These are phyloP conservation scores for Thalassarche chlororhynchos DNA, from an alignment of 2,113 vertebrate genomes.

Conservation along the genomic window DNA sequence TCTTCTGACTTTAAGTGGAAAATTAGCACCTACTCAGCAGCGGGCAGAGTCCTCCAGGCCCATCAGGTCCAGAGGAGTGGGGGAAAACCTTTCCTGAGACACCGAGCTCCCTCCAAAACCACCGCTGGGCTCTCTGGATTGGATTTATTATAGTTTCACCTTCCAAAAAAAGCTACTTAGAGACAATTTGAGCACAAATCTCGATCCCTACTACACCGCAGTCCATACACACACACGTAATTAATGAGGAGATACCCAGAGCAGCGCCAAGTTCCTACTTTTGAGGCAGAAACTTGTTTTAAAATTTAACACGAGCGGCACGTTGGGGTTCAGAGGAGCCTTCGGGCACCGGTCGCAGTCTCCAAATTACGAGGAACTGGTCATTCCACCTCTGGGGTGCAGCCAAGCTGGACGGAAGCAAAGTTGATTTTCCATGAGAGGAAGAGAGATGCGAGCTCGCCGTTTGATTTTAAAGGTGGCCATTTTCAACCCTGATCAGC, in stretches of 20 bases:
- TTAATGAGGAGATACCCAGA: rapidly evolving
- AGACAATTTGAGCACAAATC: neutral
- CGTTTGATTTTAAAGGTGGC: rapidly evolving
- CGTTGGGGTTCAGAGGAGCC: neutral
- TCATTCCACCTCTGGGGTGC: rapidly evolving
- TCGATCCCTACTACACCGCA: rapidly evolving
- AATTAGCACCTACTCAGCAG: neutral
- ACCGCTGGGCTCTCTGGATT: rapidly evolving
- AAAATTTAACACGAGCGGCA: rapidly evolving
- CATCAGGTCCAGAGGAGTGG: rapidly evolving
- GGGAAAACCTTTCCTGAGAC: rapidly evolving
- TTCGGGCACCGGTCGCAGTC: rapidly evolving
- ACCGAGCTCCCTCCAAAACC: neutral
- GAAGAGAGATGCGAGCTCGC: neutral
- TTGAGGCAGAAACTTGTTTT: neutral
- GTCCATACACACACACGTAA: rapidly evolving
- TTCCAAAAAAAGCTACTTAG: neutral
- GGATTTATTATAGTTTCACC: rapidly evolving
- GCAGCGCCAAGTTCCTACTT: neutral
- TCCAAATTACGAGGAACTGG: neutral
- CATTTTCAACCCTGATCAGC: neutral
- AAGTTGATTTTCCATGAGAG: rapidly evolving
- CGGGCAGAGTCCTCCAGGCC: neutral
- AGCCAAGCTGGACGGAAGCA: rapidly evolving
- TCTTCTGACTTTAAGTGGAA: neutral